These are phyloP conservation scores for Bujurquina vittata DNA, from an alignment of 2,113 vertebrate genomes.

Conservation along the genomic window DNA sequence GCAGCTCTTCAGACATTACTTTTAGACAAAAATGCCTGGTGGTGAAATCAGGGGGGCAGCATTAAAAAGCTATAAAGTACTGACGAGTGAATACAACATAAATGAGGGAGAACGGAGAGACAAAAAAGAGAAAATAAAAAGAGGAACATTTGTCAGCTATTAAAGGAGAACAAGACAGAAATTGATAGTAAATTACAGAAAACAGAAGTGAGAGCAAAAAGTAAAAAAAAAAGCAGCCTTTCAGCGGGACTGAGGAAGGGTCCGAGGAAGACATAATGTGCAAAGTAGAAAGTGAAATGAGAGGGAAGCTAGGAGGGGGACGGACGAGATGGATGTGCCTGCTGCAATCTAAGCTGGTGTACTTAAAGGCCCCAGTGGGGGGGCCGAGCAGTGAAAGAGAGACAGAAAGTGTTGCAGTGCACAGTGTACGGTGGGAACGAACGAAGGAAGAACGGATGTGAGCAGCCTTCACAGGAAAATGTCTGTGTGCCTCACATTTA, in stretches of 20 bases:
- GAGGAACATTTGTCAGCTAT: background rate
- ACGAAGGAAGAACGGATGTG: background rate
- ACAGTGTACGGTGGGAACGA: constrained; percentile 2
- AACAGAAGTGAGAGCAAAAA: background rate
- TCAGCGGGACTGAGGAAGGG: background rate
- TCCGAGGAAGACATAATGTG: background rate
- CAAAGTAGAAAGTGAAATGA: background rate
- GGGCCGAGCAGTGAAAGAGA: constrained; percentile 9
- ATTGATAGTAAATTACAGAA: background rate
- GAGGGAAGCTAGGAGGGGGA: background rate
- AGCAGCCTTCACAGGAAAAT: background rate
- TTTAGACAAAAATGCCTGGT: background rate
- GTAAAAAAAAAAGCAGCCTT: background rate
- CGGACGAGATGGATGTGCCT: background rate
- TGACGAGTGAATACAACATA: background rate
- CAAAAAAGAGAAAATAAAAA: background rate
- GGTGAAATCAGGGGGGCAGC: background rate
- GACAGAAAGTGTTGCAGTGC: background rate
- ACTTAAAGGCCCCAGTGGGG: constrained; percentile 17
- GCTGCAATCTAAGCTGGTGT: constrained; percentile 1
- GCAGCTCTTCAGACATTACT: constrained; percentile 1
- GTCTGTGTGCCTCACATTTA: background rate
- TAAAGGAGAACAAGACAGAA: constrained; percentile 1
- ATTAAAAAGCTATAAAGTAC: background rate
- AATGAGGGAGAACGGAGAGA: background rate